A percentile compares a stretch with the other conserved stretches of the same genome.
These are phyloP conservation scores for Dastarcus helophoroides DNA, from an alignment of 2,888 invertebrate species.

Conservation along the genomic window DNA sequence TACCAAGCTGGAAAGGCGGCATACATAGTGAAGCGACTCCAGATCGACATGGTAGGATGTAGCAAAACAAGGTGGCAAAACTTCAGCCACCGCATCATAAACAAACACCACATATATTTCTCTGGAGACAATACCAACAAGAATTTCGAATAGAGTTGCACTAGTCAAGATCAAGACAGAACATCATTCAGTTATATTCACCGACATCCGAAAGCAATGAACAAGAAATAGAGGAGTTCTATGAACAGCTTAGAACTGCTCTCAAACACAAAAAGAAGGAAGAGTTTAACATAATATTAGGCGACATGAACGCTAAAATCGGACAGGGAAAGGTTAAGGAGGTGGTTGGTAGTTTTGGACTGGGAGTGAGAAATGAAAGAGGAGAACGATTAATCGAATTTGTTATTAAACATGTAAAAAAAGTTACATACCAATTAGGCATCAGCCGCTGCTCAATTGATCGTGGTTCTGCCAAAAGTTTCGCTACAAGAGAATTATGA, in stretches of 20 bases:
- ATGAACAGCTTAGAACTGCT: slow-evolving; percentile 9
- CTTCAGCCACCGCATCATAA: slow-evolving; percentile 9
- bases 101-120: slow-evolving; percentile 10
- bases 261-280: slow-evolving; percentile 10
- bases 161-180: too few relatives aligned
- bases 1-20: slow-evolving; percentile 10
- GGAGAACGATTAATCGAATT: slow-evolving; percentile 5
- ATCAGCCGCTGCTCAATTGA: too few relatives aligned
- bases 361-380: slow-evolving; percentile 9
- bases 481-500: background rate
- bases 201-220: too few relatives aligned
- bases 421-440: too few relatives aligned
- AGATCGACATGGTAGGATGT: slow-evolving; percentile 9
- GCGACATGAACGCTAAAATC: slow-evolving; percentile 7
- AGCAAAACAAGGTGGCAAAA: slow-evolving; percentile 11
- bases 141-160: slow-evolving; percentile 8
- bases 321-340: slow-evolving; percentile 9
- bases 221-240: too few relatives aligned
- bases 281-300: slow-evolving; percentile 10
- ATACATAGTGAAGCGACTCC: slow-evolving; percentile 7
- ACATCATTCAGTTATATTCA: too few relatives aligned
- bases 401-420: too few relatives aligned
- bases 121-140: slow-evolving; percentile 6
- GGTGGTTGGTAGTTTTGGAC: slow-evolving; percentile 7
- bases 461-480: too few relatives aligned